These are phyloP conservation scores for Heteronetta atricapilla DNA, from an alignment of 2,113 vertebrate species.

Conservation along the genomic window DNA sequence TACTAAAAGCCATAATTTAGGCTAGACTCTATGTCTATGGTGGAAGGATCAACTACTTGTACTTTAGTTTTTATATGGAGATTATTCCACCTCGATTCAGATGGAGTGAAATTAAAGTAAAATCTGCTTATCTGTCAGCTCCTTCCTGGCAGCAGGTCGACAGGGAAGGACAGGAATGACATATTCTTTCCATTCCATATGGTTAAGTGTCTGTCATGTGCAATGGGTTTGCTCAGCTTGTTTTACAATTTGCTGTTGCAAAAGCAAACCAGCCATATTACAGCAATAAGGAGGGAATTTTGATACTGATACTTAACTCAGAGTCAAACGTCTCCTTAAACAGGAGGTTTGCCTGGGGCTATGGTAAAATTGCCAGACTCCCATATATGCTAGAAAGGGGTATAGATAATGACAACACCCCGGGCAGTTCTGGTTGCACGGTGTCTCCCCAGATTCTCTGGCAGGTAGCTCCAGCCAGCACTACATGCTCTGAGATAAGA, in stretches of 20 bases:
- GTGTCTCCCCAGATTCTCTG: not conserved
- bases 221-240: not conserved
- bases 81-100: not conserved
- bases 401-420: not conserved
- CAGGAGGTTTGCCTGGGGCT: not conserved
- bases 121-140: slow-evolving; percentile 12
- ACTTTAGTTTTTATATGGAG: slow-evolving; percentile 1
- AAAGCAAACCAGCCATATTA: not conserved
- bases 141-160: not conserved
- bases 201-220: not conserved
- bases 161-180: not conserved
- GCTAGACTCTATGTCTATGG: not conserved
- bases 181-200: not conserved
- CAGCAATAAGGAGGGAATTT: not conserved
- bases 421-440: not conserved
- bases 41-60: not conserved
- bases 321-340: not conserved
- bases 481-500: accelerated
- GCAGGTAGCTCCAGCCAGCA: not conserved
- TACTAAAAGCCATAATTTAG: not conserved
- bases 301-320: not conserved
- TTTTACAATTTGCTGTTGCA: not conserved
- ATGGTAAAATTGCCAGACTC: not conserved
- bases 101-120: not conserved
- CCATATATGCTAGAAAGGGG: not conserved